Percentiles rank a stretch among this genome's conserved stretches.
Conservation (phyloP, 2,888 invertebrate species). For the Amblyjoppa proteus region DNA sequence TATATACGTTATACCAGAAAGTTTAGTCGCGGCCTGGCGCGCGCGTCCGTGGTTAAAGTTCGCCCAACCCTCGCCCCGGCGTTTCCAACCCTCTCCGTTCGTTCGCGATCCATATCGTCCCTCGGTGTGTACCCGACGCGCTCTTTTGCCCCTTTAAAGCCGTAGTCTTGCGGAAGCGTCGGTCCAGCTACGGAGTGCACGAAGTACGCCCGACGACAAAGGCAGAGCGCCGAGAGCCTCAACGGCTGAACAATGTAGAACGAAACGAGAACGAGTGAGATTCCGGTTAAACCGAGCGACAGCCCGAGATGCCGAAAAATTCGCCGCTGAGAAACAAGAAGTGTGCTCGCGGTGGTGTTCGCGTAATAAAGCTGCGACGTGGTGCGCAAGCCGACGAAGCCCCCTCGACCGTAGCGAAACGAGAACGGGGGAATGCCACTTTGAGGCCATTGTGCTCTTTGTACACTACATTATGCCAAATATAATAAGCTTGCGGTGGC, state of each 20-base stretch:
- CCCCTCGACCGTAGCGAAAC: neutral
- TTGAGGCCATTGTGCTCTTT: slow-evolving; percentile 58
- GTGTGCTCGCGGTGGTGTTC: slow-evolving; percentile 18
- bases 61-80: slow-evolving; percentile 27
- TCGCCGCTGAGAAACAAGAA: slow-evolving; percentile 6
- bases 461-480: slow-evolving; percentile 62
- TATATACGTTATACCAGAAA: slow-evolving; percentile 51
- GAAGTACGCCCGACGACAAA: slow-evolving; percentile 20
- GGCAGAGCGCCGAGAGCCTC: neutral
- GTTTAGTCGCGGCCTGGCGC: slow-evolving; percentile 53
- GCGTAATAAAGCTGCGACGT: slow-evolving; percentile 41
- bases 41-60: slow-evolving; percentile 61
- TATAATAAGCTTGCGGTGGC: slow-evolving; percentile 54
- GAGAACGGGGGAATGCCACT: slow-evolving; percentile 48
- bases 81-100: slow-evolving; percentile 29
- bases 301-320: slow-evolving; percentile 27
- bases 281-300: neutral
- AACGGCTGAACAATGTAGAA: neutral
- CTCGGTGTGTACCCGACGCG: slow-evolving; percentile 8
- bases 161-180: neutral
- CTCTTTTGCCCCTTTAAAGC: slow-evolving; percentile 20
- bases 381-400: slow-evolving; percentile 4
- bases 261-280: slow-evolving; percentile 1
- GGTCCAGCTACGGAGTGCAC: neutral
- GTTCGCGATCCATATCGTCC: slow-evolving; percentile 56